Percentiles rank a stretch among this genome's conserved stretches.
Evolutionary conservation across 2,797 vertebrate species (phyloP).

Genomic region (Uromys caudimaculatus): DNA sequence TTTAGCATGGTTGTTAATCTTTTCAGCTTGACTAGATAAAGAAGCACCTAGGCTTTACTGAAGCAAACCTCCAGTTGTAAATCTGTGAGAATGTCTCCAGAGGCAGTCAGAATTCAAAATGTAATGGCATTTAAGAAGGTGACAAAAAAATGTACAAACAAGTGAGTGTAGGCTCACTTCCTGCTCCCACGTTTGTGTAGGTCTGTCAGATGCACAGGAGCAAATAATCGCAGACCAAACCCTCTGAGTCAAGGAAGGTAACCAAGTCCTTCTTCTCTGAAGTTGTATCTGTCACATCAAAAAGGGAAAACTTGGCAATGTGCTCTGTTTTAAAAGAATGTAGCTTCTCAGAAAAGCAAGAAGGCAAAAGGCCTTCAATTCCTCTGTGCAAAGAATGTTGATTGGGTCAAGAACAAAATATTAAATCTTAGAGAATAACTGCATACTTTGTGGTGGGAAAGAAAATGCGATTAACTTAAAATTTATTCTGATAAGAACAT

Average conservation of each 20-base stretch:
- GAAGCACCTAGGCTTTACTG: too few species aligned
- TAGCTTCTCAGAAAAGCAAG: background rate
- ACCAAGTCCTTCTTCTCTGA: background rate
- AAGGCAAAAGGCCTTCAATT: background rate
- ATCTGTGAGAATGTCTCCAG: background rate
- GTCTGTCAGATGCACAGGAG: too few species aligned
- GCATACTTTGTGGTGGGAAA: background rate
- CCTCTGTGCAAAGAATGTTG: background rate
- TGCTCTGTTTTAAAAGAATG: background rate
- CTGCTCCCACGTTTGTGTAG: background rate
- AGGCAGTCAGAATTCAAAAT: background rate
- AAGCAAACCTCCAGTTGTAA: too few species aligned
- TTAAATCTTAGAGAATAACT: background rate
- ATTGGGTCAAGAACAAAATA: background rate
- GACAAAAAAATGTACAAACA: background rate
- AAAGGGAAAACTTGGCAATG: background rate
- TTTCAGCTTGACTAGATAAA: background rate
- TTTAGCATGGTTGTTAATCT: background rate
- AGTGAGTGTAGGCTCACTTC: background rate
- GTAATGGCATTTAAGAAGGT: background rate
- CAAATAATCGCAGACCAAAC: background rate
- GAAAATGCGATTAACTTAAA: background rate
- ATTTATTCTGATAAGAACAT: background rate
- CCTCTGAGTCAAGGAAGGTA: background rate
- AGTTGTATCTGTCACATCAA: background rate